phyloP scores from a whole-genome alignment of 2,888 invertebrate species.

The Allophyes oxyacanthae region DNA sequence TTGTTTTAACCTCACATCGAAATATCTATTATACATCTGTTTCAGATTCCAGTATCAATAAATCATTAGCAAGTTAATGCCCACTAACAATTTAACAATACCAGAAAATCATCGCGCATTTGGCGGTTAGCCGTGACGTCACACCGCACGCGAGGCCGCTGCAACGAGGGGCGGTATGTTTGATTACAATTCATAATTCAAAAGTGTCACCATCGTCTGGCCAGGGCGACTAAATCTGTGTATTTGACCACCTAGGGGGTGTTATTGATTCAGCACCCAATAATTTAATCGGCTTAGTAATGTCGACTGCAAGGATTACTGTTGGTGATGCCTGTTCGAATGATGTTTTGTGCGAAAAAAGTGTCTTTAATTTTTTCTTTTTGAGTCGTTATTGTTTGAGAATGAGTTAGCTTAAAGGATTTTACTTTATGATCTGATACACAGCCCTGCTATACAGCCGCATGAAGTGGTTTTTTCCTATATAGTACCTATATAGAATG shows the following conservation, averaged over 20 bases:
- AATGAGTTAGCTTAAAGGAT: no score
- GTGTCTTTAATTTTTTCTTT: not conserved
- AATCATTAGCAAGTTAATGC: slow-evolving; percentile 20
- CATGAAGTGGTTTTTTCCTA: no score
- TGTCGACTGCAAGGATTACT: slow-evolving; percentile 19
- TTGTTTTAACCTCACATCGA: no score
- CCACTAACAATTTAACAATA: slow-evolving; percentile 6
- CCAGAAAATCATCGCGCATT: slow-evolving; percentile 9
- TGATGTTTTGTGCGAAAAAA: not conserved
- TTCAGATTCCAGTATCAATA: no score
- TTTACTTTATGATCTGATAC: no score
- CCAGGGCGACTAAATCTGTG: slow-evolving; percentile 20
- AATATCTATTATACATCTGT: not conserved
- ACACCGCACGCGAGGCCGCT: slow-evolving; percentile 6
- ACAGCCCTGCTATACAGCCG: no score
- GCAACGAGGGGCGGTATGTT: slow-evolving; percentile 9
- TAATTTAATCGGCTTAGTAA: slow-evolving; percentile 40
- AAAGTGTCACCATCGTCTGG: slow-evolving; percentile 29
- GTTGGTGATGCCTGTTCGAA: slow-evolving; percentile 7
- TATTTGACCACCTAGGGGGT: slow-evolving; percentile 20
- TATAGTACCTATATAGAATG: no score
- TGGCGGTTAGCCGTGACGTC: slow-evolving; percentile 17
- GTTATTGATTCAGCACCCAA: slow-evolving; percentile 30
- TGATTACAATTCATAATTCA: slow-evolving; percentile 22
- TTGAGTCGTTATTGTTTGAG: not conserved